phyloP scores from a whole-genome alignment of 2,797 vertebrate species.

The Rhinichthys osculus region DNA sequence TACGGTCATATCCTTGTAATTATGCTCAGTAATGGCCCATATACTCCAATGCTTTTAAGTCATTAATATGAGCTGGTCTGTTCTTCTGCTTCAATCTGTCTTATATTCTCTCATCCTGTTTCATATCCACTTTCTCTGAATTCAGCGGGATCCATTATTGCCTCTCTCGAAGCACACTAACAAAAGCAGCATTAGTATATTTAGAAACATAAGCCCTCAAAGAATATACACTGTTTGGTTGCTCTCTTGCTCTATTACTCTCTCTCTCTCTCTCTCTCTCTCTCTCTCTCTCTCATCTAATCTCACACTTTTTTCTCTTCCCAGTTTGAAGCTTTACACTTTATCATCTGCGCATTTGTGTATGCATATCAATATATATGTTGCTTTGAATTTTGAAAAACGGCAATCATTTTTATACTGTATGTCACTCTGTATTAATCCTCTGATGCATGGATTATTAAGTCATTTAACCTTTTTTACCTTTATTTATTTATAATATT shows the following conservation, averaged over 20 bases:
- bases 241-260: not conserved
- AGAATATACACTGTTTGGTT: slow-evolving; percentile 45
- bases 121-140: slow-evolving; percentile 44
- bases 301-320: slow-evolving; percentile 30
- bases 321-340: slow-evolving; percentile 38
- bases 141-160: slow-evolving; percentile 46
- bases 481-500: not conserved
- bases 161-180: slow-evolving; percentile 45
- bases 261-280: not conserved
- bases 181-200: slow-evolving; percentile 58
- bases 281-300: slow-evolving; percentile 17
- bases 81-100: slow-evolving; percentile 41
- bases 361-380: slow-evolving; percentile 18
- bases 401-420: not conserved
- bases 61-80: slow-evolving; percentile 37
- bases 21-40: slow-evolving; percentile 27
- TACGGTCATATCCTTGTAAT: slow-evolving; percentile 27
- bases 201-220: slow-evolving; percentile 54
- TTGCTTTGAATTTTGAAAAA: slow-evolving; percentile 30
- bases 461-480: not conserved
- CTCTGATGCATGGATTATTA: not conserved
- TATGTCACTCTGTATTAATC: not conserved
- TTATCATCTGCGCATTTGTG: slow-evolving; percentile 16
- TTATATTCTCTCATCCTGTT: slow-evolving; percentile 40
- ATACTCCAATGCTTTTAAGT: slow-evolving; percentile 44